Evolutionary conservation across 2,113 vertebrate species (phyloP), one percentile per base, ranked within the genome.

Genomic region (Gasterosteus aculeatus): DNA sequence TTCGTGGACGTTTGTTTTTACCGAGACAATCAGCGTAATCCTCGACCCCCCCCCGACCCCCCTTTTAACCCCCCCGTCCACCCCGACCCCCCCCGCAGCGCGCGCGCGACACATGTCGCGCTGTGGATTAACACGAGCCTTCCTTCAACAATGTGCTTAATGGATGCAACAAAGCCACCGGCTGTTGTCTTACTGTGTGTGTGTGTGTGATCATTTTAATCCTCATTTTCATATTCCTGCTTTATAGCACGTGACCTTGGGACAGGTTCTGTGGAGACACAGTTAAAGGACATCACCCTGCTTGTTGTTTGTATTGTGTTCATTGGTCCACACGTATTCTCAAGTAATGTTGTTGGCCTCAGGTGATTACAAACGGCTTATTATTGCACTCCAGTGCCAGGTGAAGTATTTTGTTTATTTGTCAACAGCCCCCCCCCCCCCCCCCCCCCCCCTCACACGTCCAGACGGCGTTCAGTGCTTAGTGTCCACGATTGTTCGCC

Each of bases 391-490:
- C 14, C 60, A 9, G 56, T 47, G 22, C 51, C 63, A 62, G 41
- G 57, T 62, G 38, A 31, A 57, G 38, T n/a, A 12, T 19, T 65
- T 63, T 2, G 10, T 56, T 69, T 47, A 67, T 71, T 49, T 62
- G 65, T 72, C 57, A 33, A 41, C 42, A 47, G 22, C 47, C 19
- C 49, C 8, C 19, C 16, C 49, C 2, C n/a, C n/a, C n/a, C n/a
- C n/a, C n/a, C n/a, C n/a, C n/a, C n/a, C n/a, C n/a, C n/a, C n/a
- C n/a, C n/a, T n/a, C 7, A 0, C 18, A 2, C 41, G 49, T 81
- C 72, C 81, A 89, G 87, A 91, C 88, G 66, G 31, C 10, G 77
- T 64, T 88, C 84, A 86, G 78, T 92, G 84, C 89, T 84, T 78
- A 83, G 86, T 81, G 84, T 90, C 84, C 90, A 82, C 59, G 71